Conservation (phyloP, 2,797 vertebrate species). For the Sarcophilus harrisii region DNA sequence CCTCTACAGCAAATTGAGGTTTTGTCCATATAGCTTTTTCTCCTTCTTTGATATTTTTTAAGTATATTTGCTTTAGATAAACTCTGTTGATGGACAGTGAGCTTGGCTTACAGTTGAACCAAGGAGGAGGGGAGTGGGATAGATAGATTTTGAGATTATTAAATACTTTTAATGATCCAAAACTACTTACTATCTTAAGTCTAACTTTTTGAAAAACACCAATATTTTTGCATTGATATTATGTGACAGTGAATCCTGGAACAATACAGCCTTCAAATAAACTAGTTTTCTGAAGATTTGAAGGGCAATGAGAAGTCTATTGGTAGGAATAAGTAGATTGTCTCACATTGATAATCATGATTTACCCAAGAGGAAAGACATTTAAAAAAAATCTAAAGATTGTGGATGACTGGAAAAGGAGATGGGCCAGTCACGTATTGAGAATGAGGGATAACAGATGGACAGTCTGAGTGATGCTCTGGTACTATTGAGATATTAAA, state of each 20-base stretch:
- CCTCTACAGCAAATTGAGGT: not conserved
- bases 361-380: not conserved
- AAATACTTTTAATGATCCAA: not conserved
- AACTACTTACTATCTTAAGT: not conserved
- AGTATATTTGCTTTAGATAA: not conserved
- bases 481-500: not conserved
- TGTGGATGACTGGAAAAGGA: not conserved
- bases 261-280: not conserved
- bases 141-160: not conserved
- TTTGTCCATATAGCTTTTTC: conserved; percentile 21
- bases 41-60: conserved; percentile 4
- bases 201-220: not conserved
- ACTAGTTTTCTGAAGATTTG: not conserved
- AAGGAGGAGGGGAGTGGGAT: not conserved
- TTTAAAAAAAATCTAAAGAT: not conserved
- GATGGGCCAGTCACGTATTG: not conserved
- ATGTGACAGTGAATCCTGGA: not conserved
- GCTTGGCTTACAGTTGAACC: not conserved
- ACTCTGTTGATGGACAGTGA: not conserved
- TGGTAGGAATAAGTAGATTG: not conserved
- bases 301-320: not conserved
- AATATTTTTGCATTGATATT: not conserved
- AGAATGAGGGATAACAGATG: not conserved
- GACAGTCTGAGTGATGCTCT: not conserved
- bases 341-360: not conserved